Conservation (phyloP, 2,888 invertebrate genomes). For the Drosophila siamana region DNA sequence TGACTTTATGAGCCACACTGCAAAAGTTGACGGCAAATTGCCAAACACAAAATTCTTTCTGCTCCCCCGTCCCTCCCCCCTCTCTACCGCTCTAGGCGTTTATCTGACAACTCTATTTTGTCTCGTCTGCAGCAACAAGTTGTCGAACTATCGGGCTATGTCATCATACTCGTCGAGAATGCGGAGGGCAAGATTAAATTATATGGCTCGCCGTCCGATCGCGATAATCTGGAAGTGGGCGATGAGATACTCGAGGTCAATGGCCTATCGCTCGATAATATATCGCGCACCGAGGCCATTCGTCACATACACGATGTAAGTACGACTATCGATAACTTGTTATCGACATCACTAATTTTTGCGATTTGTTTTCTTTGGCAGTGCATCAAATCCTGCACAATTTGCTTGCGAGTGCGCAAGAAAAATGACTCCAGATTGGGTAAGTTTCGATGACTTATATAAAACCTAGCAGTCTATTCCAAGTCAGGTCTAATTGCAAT, state of each 20-base stretch:
- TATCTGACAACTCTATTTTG: constrained; percentile 3
- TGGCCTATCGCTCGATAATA: constrained; percentile 95
- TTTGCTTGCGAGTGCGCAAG: constrained; percentile 96
- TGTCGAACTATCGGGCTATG: constrained; percentile 97
- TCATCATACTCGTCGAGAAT: constrained; percentile 96
- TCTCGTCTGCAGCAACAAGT: constrained; percentile 85
- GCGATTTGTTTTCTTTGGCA: constrained; percentile 87
- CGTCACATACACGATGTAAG: constrained; percentile 97
- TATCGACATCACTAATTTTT: not conserved
- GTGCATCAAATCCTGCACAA: constrained; percentile 98
- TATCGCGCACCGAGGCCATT: constrained; percentile 96
- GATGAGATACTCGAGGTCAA: constrained; percentile 99
- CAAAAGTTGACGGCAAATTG: constrained; percentile 50
- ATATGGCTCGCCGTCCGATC: constrained; percentile 96
- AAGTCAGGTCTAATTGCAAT: no score
- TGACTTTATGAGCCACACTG: constrained; percentile 63
- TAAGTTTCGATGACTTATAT: constrained; percentile 86
- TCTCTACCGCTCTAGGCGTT: not conserved
- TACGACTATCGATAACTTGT: constrained; percentile 12
- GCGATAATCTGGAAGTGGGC: constrained; percentile 96
- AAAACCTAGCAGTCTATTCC: no score
- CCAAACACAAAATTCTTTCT: constrained; percentile 12
- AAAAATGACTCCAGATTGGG: constrained; percentile 94
- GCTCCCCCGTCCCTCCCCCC: not conserved
- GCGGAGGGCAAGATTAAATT: constrained; percentile 97